Evolutionary conservation across 2,113 vertebrate genomes (phyloP).

Genomic region (Pelobates fuscus): DNA sequence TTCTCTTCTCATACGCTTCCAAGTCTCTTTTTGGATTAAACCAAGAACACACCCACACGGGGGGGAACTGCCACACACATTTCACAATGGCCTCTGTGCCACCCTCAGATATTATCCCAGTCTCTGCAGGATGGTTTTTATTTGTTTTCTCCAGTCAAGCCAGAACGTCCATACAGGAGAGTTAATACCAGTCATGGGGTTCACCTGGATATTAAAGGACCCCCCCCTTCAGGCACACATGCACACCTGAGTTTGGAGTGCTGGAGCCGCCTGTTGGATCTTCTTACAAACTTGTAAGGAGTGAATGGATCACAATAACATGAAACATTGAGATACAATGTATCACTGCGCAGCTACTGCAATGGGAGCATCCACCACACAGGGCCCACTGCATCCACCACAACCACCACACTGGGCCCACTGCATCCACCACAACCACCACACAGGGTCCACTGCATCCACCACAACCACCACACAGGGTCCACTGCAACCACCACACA

Average conservation of each 20-base stretch:
- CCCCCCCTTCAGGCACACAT: neutral
- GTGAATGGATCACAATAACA: constrained; percentile 33
- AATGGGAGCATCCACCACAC: too few species aligned
- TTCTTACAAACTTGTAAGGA: constrained; percentile 44
- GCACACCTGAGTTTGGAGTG: constrained; percentile 8
- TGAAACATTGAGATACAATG: constrained; percentile 18
- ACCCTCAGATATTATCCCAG: neutral
- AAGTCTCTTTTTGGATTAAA: constrained; percentile 34
- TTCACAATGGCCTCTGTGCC: neutral
- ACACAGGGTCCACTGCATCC: too few species aligned
- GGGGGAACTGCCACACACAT: constrained; percentile 1
- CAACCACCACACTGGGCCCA: too few species aligned
- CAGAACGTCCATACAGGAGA: neutral
- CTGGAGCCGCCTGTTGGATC: constrained; percentile 33
- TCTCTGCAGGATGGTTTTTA: neutral
- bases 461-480: too few species aligned
- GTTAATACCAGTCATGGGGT: neutral
- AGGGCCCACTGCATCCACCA: too few species aligned
- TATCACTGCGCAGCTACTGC: too few species aligned
- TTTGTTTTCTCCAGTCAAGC: neutral
- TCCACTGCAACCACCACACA: too few species aligned
- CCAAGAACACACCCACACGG: constrained; percentile 17
- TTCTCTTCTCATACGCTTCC: constrained; percentile 15
- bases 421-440: too few species aligned
- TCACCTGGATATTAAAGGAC: neutral